These are phyloP conservation scores for Caenorhabditis remanei DNA, from an alignment of 1,140 invertebrate genomes.

Conservation along the genomic window DNA sequence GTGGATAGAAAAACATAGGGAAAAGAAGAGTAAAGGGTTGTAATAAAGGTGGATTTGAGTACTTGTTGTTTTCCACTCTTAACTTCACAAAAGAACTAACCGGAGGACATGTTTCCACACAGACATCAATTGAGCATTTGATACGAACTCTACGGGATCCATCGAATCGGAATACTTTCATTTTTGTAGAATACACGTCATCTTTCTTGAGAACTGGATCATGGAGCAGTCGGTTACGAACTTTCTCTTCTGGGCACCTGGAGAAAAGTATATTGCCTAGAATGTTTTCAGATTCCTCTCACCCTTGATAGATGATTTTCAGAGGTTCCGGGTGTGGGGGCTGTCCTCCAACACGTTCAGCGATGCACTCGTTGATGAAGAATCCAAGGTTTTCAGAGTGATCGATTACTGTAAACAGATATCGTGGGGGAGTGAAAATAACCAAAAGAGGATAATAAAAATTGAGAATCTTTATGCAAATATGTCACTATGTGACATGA, in stretches of 20 bases:
- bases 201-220: constrained; percentile 68
- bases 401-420: constrained; percentile 48
- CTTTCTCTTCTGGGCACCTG: constrained; percentile 74
- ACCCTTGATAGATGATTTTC: constrained; percentile 72
- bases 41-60: background rate
- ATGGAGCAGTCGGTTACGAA: constrained; percentile 69
- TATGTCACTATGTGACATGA: no score
- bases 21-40: background rate
- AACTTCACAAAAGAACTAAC: constrained; percentile 55
- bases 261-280: constrained; percentile 7
- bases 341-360: constrained; percentile 73
- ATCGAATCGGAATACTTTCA: constrained; percentile 77
- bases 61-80: constrained; percentile 23
- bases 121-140: constrained; percentile 74
- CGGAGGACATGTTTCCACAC: constrained; percentile 70
- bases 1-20: constrained; percentile 43
- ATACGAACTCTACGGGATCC: constrained; percentile 75
- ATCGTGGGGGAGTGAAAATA: background rate
- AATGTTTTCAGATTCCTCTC: background rate
- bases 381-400: constrained; percentile 66
- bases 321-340: constrained; percentile 75
- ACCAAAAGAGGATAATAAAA: no score
- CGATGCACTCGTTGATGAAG: constrained; percentile 74
- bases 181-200: constrained; percentile 74
- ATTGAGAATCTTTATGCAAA: no score